Conservation (phyloP, 1,140 invertebrate genomes). For the Cheumatopsyche charites region DNA sequence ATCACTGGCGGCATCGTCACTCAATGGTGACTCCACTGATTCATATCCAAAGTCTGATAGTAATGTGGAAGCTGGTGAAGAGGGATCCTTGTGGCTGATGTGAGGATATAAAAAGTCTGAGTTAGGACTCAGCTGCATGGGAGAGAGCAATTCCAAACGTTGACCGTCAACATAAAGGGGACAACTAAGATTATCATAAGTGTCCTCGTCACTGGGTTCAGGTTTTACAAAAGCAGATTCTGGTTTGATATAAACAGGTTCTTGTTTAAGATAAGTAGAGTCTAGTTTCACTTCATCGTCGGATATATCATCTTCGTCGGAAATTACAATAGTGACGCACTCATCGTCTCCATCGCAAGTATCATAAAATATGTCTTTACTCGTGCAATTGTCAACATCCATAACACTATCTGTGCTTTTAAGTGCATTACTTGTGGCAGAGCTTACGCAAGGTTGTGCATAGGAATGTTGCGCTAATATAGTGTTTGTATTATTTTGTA, state of each 20-base stretch:
- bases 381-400: conserved; percentile 21
- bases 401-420: conserved; percentile 51
- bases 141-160: conserved; percentile 58
- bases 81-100: conserved; percentile 51
- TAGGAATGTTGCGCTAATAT: conserved; percentile 61
- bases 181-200: conserved; percentile 53
- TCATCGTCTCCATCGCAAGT: conserved; percentile 74
- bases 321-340: conserved; percentile 73
- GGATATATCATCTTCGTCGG: conserved; percentile 63
- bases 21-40: conserved; percentile 63
- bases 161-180: conserved; percentile 56
- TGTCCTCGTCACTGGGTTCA: conserved; percentile 49
- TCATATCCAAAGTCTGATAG: conserved; percentile 67
- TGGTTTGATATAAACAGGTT: conserved; percentile 41
- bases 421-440: conserved; percentile 46
- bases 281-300: conserved; percentile 53
- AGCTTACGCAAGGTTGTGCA: conserved; percentile 59
- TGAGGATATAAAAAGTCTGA: conserved; percentile 50
- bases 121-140: conserved; percentile 57
- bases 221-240: conserved; percentile 51
- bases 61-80: conserved; percentile 56
- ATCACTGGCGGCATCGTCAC: conserved; percentile 56
- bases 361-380: conserved; percentile 51
- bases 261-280: conserved; percentile 51
- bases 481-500: conserved; percentile 59